These are phyloP conservation scores for Tipula confusa DNA, from an alignment of 2,888 invertebrate genomes.

Conservation along the genomic window DNA sequence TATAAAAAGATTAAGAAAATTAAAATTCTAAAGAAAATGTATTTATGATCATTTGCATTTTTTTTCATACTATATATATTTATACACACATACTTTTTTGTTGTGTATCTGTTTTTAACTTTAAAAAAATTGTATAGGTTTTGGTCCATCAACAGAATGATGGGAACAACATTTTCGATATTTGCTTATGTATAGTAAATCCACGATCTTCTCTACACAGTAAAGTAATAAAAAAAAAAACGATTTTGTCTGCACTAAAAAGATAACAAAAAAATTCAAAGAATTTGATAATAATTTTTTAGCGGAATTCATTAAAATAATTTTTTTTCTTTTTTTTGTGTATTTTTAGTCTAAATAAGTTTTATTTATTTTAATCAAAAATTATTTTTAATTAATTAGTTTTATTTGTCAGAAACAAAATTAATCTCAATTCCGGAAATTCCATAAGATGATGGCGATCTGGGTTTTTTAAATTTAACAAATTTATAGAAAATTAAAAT, in stretches of 20 bases:
- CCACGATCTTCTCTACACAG: neutral
- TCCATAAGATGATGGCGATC: neutral
- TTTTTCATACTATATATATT: neutral
- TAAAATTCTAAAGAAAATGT: neutral
- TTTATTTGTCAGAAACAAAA: neutral
- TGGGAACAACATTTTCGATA: neutral
- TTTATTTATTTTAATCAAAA: neutral
- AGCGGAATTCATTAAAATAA: neutral
- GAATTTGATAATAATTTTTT: neutral
- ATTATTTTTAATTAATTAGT: neutral
- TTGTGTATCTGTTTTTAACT: neutral
- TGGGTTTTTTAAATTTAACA: neutral
- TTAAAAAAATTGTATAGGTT: neutral
- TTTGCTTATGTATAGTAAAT: neutral
- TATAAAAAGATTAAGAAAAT: neutral
- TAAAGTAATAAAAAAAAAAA: neutral
- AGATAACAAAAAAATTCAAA: neutral
- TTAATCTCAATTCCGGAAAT: neutral
- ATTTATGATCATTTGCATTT: neutral
- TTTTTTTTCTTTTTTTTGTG: neutral
- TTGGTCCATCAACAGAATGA: neutral
- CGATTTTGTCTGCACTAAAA: neutral
- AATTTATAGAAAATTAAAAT: neutral
- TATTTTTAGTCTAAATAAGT: slow-evolving; percentile 16
- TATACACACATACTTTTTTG: too few relatives aligned